Percentiles rank a stretch among this genome's conserved stretches.
Evolutionary conservation across 2,113 vertebrate species (phyloP).

Genomic region (Megatriorchis doriae): DNA sequence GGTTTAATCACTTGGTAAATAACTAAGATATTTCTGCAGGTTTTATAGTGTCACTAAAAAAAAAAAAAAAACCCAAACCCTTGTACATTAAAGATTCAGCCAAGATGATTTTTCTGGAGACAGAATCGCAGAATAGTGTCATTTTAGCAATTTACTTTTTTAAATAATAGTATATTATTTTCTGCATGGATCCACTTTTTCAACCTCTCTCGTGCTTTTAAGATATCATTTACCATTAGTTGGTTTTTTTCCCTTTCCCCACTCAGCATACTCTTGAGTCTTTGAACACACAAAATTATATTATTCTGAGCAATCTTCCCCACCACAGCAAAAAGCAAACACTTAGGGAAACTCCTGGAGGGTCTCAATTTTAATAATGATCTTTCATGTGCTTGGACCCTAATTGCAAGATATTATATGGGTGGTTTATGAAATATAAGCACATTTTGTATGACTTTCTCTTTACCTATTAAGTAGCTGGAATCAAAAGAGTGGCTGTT

Average conservation of each 20-base stretch:
- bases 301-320: constrained; percentile 47
- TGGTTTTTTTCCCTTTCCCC: neutral
- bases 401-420: constrained; percentile 57
- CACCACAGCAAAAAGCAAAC: constrained; percentile 57
- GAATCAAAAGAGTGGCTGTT: constrained; percentile 28
- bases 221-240: constrained; percentile 65
- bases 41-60: constrained; percentile 57
- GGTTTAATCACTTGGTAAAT: constrained; percentile 78
- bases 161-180: constrained; percentile 74
- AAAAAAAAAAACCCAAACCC: neutral
- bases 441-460: constrained; percentile 41
- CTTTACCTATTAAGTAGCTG: constrained; percentile 59
- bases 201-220: constrained; percentile 67
- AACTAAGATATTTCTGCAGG: constrained; percentile 60
- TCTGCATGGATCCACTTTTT: constrained; percentile 62
- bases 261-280: constrained; percentile 33
- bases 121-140: constrained; percentile 30
- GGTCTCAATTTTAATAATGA: constrained; percentile 54
- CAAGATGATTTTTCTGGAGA: constrained; percentile 39
- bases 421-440: constrained; percentile 55
- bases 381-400: constrained; percentile 51
- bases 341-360: constrained; percentile 60
- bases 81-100: constrained; percentile 56
- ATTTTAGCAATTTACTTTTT: constrained; percentile 73
- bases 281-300: constrained; percentile 60